Base-by-base conservation (phyloP, 2,888 invertebrate genomes). In the Resseliella maxima region DNA sequence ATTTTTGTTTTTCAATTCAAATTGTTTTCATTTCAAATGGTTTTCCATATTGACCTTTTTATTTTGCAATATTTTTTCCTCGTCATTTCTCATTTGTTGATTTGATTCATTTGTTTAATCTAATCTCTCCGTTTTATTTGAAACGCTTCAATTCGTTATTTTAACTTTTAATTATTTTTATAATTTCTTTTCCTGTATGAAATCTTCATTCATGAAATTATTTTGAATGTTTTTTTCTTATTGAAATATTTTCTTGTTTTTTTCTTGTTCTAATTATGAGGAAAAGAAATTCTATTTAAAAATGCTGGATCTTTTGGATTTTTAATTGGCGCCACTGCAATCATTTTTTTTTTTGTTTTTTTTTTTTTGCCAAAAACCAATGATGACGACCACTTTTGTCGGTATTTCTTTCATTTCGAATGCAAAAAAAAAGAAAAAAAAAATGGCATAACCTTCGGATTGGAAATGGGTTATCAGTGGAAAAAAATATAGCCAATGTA, bases 391-490 rank as follows among this genome's bases (percentile, higher is more conserved):
- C 15, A 2, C 41, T 41, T 41, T 59, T 12, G 24, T 72, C 72
- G 72, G 72, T 35, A 72, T 72, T 31, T 21, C 27, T 72, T 72
- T 72, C 31, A 59, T n/a, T 72, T 72, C 31, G 12, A 72, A 18
- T 15, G 72, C 31, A 72, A 15, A 31, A 31, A 31, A 72, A 72
- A 12, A 72, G 3, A 27, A n/a, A 27, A 8, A 41, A 41, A 8
- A 12, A 41, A 12, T 41, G n/a, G n/a, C n/a, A n/a, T n/a, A 8
- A 15, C 46, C 46, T 50, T 50, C n/a, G n/a, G 46, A 50, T 6
- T 50, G 2, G 18, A 50, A 18, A 15, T 18, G 8, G 2, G 12
- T 50, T 50, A 50, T 50, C 46, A 50, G n/a, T n/a, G n/a, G n/a
- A n/a, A n/a, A n/a, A n/a, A n/a, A n/a, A n/a, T n/a, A n/a, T n/a